Conservation (phyloP, 2,888 invertebrate genomes). For the Mythimna loreyi region DNA sequence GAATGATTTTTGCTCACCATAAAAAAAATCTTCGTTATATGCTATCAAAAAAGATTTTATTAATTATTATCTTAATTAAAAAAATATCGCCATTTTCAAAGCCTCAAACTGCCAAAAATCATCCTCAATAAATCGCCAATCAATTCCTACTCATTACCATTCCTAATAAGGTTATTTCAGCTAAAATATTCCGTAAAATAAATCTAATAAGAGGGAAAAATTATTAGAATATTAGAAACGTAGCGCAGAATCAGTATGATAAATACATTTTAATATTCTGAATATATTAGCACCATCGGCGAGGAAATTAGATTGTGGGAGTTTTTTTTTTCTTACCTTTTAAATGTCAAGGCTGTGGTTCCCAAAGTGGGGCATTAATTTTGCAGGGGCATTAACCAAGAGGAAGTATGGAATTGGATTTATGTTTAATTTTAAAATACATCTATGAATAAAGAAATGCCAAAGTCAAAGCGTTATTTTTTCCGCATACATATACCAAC, state of each 20-base stretch:
- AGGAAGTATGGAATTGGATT: not conserved
- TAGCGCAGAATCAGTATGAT: conserved; percentile 45
- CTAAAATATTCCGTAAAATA: conserved; percentile 41
- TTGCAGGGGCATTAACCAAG: not conserved
- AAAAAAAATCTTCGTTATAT: too few relatives aligned
- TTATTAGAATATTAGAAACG: conserved; percentile 41
- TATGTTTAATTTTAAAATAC: not conserved
- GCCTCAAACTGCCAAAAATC: not conserved
- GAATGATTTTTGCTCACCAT: too few relatives aligned
- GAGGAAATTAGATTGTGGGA: conserved; percentile 29
- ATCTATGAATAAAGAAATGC: not conserved
- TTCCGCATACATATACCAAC: not conserved
- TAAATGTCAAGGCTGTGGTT: conserved; percentile 16
- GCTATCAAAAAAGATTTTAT: too few relatives aligned
- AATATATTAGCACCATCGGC: conserved; percentile 60
- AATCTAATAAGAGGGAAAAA: conserved; percentile 36
- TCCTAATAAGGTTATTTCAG: conserved; percentile 41
- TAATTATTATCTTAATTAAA: not conserved
- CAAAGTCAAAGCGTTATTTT: not conserved
- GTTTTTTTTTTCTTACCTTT: conserved; percentile 3
- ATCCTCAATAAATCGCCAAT: conserved; percentile 25
- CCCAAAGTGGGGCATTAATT: conserved; percentile 39
- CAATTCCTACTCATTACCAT: conserved; percentile 42
- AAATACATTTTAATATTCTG: conserved; percentile 61
- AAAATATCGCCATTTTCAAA: not conserved